Base-by-base conservation (phyloP, 2,113 vertebrate species). In the Leiothrix lutea region DNA sequence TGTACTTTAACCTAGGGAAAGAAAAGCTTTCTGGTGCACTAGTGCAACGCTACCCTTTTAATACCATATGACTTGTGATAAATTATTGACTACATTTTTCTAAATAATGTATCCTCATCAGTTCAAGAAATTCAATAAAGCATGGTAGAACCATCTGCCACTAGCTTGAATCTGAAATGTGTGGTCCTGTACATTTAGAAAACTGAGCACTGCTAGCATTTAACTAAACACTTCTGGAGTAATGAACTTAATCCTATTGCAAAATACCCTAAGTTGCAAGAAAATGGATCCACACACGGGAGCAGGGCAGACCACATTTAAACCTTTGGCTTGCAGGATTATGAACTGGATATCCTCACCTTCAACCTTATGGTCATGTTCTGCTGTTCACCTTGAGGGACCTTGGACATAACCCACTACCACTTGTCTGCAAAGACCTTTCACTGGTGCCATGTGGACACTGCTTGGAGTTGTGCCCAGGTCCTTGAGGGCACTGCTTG, bases 81-180 rank as follows among this genome's bases (percentile, higher is more conserved):
- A 95, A 95, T 95, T 85, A 95, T 94, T 95, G 84, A 94, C 40
- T 48, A 75, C 8, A 21, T 92, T 91, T 95, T 94, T 79, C 70
- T 91, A 91, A 92, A 96, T 95, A 92, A 95, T 95, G 66, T 47
- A 95, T 97, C 67, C 8, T 82, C 36, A 75, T 81, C 78, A 50
- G 58, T 61, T 89, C 23, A 92, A 84, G 75, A 91, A 85, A 57
- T 8, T 80, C 90, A 88, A 54, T 58, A 90, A 94, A 88, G 64
- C 92, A 83, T 77, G 50, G 79, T 56, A 87, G 50, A 29, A 35
- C 78, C 47, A 14, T 84, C 84, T 95, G 86, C 53, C 62, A 33
- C 40, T 45, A 38, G 17, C 72, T 69, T 1, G 2, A 87, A 89
- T 65, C 35, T 54, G 53, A 65, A 61, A 56, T 20, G 3, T 26